Evolutionary conservation across 2,888 invertebrate genomes (phyloP).

Genomic region (Seladonia tumulorum): DNA sequence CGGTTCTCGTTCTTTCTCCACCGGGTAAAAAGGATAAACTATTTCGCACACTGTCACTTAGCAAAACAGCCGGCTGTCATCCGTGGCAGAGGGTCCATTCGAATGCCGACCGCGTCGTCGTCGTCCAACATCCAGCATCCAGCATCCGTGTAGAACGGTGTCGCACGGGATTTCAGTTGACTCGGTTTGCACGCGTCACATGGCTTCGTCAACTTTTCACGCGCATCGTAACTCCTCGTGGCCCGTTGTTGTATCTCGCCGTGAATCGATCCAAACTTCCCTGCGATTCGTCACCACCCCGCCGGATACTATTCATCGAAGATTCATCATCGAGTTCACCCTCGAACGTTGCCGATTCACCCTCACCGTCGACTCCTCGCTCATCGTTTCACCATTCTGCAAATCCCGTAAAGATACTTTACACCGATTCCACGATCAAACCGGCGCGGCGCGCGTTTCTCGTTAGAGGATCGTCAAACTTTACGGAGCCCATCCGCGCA

Average conservation of each 20-base stretch:
- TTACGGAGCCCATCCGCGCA: too few species aligned
- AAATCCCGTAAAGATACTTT: conserved; percentile 29
- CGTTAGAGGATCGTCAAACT: neutral
- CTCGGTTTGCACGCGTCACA: conserved; percentile 49
- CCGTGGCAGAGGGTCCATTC: conserved; percentile 62
- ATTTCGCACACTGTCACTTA: conserved; percentile 66
- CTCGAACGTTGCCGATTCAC: conserved; percentile 17
- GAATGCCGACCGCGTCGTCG: conserved; percentile 51
- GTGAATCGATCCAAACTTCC: conserved; percentile 22
- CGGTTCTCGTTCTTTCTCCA: conserved; percentile 38
- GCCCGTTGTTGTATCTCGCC: conserved; percentile 3
- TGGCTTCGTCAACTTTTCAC: conserved; percentile 60
- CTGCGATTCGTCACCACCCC: conserved; percentile 17
- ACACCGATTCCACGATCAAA: conserved; percentile 7
- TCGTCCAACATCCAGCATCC: conserved; percentile 53
- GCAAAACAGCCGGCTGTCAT: conserved; percentile 64
- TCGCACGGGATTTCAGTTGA: conserved; percentile 35
- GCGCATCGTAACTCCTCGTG: conserved; percentile 46
- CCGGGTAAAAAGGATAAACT: conserved; percentile 17
- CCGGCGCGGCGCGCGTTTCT: neutral
- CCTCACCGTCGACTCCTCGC: neutral
- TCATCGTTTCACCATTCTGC: conserved; percentile 42
- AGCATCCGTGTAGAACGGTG: conserved; percentile 38
- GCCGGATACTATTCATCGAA: conserved; percentile 29
- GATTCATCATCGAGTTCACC: neutral